A percentile compares a stretch with the other conserved stretches of the same genome.
These are phyloP conservation scores for Eilema caniola DNA, from an alignment of 2,888 invertebrate genomes.

Conservation along the genomic window DNA sequence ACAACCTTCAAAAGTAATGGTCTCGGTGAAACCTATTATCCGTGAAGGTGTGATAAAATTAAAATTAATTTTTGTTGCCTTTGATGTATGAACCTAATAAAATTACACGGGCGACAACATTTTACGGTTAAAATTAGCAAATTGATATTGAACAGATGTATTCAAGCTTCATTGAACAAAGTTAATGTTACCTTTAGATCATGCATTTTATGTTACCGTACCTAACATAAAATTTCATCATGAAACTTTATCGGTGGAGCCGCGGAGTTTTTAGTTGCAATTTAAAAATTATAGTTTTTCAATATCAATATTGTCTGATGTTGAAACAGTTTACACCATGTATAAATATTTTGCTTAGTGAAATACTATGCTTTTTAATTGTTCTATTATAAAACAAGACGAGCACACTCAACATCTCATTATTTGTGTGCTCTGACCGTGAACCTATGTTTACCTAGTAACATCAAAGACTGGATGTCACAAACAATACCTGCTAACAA, in stretches of 20 bases:
- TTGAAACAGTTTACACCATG: neutral
- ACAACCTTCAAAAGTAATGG: neutral
- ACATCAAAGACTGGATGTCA: conserved; percentile 3
- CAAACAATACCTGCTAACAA: neutral
- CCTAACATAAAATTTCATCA: neutral
- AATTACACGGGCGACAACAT: conserved; percentile 20
- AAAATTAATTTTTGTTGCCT: conserved; percentile 18
- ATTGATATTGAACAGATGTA: conserved; percentile 10
- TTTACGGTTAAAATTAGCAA: conserved; percentile 16
- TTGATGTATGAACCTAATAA: conserved; percentile 20
- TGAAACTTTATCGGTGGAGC: neutral
- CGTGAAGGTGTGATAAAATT: neutral
- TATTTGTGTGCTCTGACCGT: conserved; percentile 54
- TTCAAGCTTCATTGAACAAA: neutral
- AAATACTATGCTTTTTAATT: conserved; percentile 31
- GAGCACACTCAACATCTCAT: conserved; percentile 39
- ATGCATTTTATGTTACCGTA: too few species aligned
- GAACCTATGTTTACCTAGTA: conserved; percentile 33
- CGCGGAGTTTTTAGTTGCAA: neutral
- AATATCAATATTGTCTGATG: neutral
- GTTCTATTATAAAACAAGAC: conserved; percentile 29
- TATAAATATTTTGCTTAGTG: conserved; percentile 9
- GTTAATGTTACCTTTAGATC: neutral
- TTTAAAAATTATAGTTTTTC: too few species aligned
- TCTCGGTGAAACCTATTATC: conserved; percentile 1